Evolutionary conservation across 2,113 vertebrate species (phyloP), one percentile per base, ranked within the genome.

Genomic region (Clinocottus analis): DNA sequence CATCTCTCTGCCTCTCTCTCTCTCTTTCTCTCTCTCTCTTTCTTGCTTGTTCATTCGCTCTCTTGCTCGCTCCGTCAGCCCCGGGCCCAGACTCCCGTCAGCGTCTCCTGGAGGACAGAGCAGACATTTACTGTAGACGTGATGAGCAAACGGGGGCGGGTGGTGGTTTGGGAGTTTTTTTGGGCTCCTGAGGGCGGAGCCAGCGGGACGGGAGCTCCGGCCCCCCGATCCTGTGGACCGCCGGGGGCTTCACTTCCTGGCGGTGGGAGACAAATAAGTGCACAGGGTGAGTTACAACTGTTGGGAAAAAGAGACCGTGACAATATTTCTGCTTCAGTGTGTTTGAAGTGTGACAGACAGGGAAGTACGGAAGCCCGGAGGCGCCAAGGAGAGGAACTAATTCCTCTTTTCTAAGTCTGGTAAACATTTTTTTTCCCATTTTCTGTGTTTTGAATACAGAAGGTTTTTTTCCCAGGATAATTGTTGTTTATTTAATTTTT

Each of bases 51-150:
- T 84, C 83, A 64, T 67, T 89, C 68, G 51, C 56, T 87, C 75
- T 68, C 76, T 87, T 67, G 65, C 82, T 62, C 43, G 45, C 75
- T 92, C 75, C 39, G 68, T 89, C 70, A 84, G 72, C 86, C 85
- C 85, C 75, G 77, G 82, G 39, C 67, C 72, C 85, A 73, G 87
- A 88, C 89, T 90, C 85, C 80, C 0, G 77, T 95, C 94, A 95
- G 92, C 94, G 94, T 94, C 94, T 95, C 94, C 95, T 95, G 83
- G 63, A 77, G 90, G 85, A 90, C n/a, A 92, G 72, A 93, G 80
- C 75, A 80, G 73, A 79, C 71, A 64, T 87, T 90, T 80, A 93
- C 85, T 91, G 85, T 29, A 88, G 89, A 63, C 56, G 23, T 25
- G 65, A 58, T 39, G 82, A 75, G 21, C 62, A 27, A 21, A 7